phyloP scores from a whole-genome alignment of 2,888 invertebrate species.

The Dasypolia templi region DNA sequence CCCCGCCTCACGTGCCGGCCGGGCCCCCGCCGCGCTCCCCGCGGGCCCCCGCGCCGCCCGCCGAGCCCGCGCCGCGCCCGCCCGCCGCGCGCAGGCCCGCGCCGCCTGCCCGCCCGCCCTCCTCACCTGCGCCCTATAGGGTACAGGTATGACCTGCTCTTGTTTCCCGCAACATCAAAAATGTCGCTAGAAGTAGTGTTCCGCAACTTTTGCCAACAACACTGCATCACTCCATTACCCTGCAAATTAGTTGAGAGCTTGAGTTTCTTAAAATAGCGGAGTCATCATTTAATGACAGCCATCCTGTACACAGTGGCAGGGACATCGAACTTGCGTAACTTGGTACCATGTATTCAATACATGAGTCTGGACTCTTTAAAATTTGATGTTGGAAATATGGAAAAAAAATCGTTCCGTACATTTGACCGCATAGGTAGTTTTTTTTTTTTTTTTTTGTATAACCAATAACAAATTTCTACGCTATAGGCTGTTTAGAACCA shows the following conservation, averaged over 20 bases:
- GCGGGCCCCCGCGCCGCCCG: constrained; percentile 58
- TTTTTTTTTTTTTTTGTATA: too few species aligned
- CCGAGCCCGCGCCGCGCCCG: constrained; percentile 45
- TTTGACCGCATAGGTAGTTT: too few species aligned
- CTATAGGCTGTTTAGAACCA: too few species aligned
- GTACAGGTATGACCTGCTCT: constrained; percentile 22
- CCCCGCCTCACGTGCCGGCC: constrained; percentile 72
- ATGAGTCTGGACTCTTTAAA: too few species aligned
- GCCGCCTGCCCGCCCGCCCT: constrained; percentile 57
- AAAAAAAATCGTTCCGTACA: too few species aligned
- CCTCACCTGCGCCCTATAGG: constrained; percentile 53
- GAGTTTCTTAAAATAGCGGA: neutral
- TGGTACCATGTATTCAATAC: too few species aligned
- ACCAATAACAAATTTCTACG: too few species aligned
- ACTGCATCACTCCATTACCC: neutral
- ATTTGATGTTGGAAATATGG: too few species aligned
- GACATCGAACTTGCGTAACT: too few species aligned
- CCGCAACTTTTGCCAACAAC: neutral
- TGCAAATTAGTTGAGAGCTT: neutral
- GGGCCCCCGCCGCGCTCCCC: constrained; percentile 72
- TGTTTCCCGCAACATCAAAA: neutral
- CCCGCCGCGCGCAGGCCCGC: constrained; percentile 69
- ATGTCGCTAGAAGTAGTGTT: neutral
- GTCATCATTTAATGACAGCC: neutral
- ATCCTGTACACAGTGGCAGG: too few species aligned